Base-by-base conservation (phyloP, 37 sponge, comb jelly and placozoan genomes). In the Beroe ovata region DNA sequence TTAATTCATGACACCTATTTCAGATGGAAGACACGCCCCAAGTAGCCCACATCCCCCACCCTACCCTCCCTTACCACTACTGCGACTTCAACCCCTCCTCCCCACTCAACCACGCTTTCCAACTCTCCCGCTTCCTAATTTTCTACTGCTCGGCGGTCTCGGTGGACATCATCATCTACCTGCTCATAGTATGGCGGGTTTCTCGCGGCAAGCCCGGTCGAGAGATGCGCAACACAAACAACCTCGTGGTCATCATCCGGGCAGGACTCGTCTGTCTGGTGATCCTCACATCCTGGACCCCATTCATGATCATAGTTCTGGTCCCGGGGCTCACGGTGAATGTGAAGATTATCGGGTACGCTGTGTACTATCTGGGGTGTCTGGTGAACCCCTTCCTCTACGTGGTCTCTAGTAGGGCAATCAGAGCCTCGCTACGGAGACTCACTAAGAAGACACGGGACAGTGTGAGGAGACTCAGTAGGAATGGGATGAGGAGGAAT, bases 301-400 rank as follows among this genome's bases (percentile, higher is more conserved):
- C 84, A 21, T 77, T 32, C 84, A 21, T 35, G 16, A 77, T 77
- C 84, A 42, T 77, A 21, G 33, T 41, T 8, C 84, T 42, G 54
- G 3, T 77, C 41, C 84, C 42, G 4, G 11, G 3, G n/a, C 8
- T 4, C 2, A 11, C 11, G 2, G 14, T 77, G 2, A 40, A 23
- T 35, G 28, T 42, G n/a, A 11, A 77, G 54, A 39, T 77, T 14
- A 23, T 77, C 22, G 84, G 42, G 4, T 77, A 77, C 38, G 16
- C 84, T 41, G 28, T 77, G 22, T 77, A 42, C 54, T 77, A 77
- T 20, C 26, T 77, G n/a, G 84, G 84, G 54, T 77, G 84, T 41
- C n/a, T 77, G 26, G 28, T 35, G 11, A 77, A 77, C 54, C 84
- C 84, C 42, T 77, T 77, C 28, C 84, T 77, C 25, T 77, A 77